Conservation (phyloP, 2,888 invertebrate genomes). For the Cerastis rubricosa region DNA sequence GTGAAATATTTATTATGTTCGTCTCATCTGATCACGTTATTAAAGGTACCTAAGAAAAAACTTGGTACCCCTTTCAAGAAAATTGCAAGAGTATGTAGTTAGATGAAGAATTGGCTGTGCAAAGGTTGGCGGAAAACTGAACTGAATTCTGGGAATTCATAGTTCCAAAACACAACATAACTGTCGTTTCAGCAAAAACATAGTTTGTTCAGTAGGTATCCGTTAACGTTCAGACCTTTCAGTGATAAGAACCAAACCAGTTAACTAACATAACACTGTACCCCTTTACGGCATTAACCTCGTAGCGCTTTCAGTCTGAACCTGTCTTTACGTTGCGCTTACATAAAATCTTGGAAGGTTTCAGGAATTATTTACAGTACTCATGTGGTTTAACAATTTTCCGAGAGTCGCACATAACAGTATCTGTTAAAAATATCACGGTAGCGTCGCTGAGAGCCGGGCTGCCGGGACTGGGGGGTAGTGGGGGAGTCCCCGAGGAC, state of each 20-base stretch:
- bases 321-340: conserved; percentile 22
- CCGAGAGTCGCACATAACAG: conserved; percentile 72
- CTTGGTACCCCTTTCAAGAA: neutral
- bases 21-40: neutral
- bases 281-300: neutral
- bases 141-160: neutral
- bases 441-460: conserved; percentile 76
- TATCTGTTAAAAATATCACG: conserved; percentile 87
- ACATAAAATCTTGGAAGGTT: conserved; percentile 32
- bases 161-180: neutral
- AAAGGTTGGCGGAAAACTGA: neutral
- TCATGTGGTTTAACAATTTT: conserved; percentile 66
- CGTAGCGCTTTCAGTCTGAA: conserved; percentile 22
- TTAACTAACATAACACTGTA: neutral
- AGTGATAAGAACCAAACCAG: neutral
- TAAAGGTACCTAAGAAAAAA: neutral
- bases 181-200: neutral
- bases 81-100: neutral
- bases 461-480: conserved; percentile 76
- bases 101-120: neutral
- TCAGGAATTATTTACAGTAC: conserved; percentile 55
- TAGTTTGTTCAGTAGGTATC: neutral
- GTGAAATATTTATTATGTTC: conserved; percentile 17
- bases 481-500: conserved; percentile 85
- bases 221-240: neutral